These are phyloP conservation scores for Caenorhabditis drosophilae DNA, from an alignment of 2,888 invertebrate species.

Conservation along the genomic window DNA sequence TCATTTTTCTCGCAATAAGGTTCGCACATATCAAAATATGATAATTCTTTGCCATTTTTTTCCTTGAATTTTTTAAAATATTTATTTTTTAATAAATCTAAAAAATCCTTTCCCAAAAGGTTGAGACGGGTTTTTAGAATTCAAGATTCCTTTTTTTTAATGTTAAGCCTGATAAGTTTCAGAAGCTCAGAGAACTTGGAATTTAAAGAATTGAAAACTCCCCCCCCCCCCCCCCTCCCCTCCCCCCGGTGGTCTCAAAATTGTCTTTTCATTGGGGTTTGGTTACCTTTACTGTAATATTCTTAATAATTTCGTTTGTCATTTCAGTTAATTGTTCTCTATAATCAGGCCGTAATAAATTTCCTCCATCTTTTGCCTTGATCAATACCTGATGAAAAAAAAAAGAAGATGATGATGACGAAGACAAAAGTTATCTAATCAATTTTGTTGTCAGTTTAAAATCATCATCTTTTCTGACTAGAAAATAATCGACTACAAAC, in stretches of 20 bases:
- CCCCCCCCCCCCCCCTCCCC: no score
- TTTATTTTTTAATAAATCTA: no score
- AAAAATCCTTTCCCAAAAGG: no score
- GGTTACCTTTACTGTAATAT: constrained; percentile 5
- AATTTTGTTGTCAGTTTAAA: no score
- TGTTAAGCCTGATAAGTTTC: no score
- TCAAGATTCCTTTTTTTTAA: no score
- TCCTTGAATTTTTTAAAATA: no score
- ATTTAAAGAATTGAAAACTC: no score
- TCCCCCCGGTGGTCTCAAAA: no score
- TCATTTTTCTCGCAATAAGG: constrained; percentile 60
- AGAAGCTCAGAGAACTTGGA: no score
- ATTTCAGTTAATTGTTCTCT: constrained; percentile 31
- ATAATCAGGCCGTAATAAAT: constrained; percentile 35
- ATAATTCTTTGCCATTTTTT: constrained; percentile 6
- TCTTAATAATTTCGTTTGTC: constrained; percentile 27
- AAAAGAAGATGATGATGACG: no score
- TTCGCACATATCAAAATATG: constrained; percentile 49
- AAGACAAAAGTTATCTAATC: no score
- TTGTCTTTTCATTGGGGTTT: constrained; percentile 1
- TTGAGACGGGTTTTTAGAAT: neutral
- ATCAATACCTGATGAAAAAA: constrained; percentile 38
- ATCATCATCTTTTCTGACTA: neutral
- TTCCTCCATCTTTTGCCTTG: constrained; percentile 42
- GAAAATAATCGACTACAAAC: neutral